Evolutionary conservation across 2,888 invertebrate species (phyloP).

Genomic region (Belgica antarctica): DNA sequence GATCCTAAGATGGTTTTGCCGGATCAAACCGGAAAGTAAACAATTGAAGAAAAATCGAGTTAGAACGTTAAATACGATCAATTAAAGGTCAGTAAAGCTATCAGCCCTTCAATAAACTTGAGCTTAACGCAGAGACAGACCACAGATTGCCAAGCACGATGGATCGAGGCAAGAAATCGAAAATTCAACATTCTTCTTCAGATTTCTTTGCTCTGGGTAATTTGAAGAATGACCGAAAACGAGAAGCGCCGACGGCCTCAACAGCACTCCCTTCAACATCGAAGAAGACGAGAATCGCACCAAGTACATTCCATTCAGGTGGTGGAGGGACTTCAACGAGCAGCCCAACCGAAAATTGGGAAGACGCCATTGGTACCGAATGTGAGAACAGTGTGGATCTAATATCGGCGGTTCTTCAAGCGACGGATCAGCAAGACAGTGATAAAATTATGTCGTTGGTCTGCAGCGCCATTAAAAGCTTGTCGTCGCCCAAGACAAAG

Average conservation of each 20-base stretch:
- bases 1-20: too few species aligned
- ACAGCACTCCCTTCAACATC: conserved; percentile 59
- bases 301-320: conserved; percentile 51
- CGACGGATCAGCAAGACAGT: conserved; percentile 74
- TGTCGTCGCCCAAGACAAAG: conserved; percentile 76
- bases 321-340: conserved; percentile 18
- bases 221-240: conserved; percentile 26
- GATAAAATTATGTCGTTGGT: conserved; percentile 76
- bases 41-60: too few species aligned
- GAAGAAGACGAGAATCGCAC: conserved; percentile 60
- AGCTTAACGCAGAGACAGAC: too few species aligned
- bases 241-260: conserved; percentile 55
- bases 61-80: too few species aligned
- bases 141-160: conserved; percentile 4
- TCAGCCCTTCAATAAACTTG: too few species aligned
- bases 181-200: conserved; percentile 34
- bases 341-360: conserved; percentile 62
- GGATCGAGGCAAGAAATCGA: conserved; percentile 34
- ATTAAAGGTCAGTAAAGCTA: too few species aligned
- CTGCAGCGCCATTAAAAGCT: conserved; percentile 81
- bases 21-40: too few species aligned
- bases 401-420: conserved; percentile 70
- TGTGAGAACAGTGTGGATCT: conserved; percentile 73
- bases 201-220: conserved; percentile 32
- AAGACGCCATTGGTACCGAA: conserved; percentile 67